Conservation (phyloP, 37 sponge, comb jelly and placozoan genomes). For the Amphimedon queenslandica region DNA sequence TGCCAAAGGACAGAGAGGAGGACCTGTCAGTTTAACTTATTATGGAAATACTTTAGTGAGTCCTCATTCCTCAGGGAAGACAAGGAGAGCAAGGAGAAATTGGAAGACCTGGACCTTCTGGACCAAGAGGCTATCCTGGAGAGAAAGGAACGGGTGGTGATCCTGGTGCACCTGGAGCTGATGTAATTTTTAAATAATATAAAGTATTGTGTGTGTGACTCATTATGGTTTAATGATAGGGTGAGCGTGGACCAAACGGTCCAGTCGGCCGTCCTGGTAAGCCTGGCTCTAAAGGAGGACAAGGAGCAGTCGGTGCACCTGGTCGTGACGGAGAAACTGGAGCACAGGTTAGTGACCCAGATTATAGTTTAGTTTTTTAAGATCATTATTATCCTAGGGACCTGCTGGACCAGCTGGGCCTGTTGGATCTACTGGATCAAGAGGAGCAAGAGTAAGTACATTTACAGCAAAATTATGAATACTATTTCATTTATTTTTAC, state of each 20-base stretch:
- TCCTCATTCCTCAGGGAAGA: constrained; percentile 35
- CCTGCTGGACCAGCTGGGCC: constrained; percentile 28
- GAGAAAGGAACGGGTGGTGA: constrained; percentile 54
- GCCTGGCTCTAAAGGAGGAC: constrained; percentile 39
- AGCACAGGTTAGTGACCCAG: not conserved
- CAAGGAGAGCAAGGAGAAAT: constrained; percentile 61
- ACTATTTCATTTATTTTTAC: not conserved
- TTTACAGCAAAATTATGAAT: not conserved
- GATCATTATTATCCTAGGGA: constrained; percentile 1
- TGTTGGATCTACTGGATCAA: constrained; percentile 34
- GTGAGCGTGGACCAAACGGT: constrained; percentile 40
- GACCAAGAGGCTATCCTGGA: constrained; percentile 52
- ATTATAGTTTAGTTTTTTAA: not conserved
- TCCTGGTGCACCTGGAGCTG: constrained; percentile 34
- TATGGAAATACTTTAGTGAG: not conserved
- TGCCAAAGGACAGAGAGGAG: constrained; percentile 62
- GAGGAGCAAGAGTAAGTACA: constrained; percentile 28
- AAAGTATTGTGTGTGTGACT: not conserved
- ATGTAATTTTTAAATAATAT: not conserved
- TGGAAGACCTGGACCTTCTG: constrained; percentile 59
- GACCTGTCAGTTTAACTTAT: constrained; percentile 36
- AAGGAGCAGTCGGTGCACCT: too few species aligned
- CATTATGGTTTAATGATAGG: constrained; percentile 10
- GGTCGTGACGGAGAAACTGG: constrained; percentile 40
- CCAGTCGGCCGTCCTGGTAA: constrained; percentile 26